A percentile compares a stretch with the other conserved stretches of the same genome.
Conservation (phyloP, 2,113 vertebrate genomes). For the Myotis yumanensis region DNA sequence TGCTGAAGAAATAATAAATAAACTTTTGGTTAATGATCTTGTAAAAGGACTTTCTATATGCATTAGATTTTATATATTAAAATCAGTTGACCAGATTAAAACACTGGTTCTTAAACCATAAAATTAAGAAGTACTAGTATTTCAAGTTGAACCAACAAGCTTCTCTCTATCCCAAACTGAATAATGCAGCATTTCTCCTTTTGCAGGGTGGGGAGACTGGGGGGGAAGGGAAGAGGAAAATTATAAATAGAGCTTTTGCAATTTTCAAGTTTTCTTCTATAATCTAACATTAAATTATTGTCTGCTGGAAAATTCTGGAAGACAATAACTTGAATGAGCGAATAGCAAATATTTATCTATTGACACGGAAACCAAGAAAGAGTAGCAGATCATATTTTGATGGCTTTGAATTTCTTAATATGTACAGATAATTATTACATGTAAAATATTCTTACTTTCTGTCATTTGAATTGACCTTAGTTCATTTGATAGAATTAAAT, state of each 20-base stretch:
- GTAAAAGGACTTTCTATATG: neutral
- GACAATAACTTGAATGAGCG: neutral
- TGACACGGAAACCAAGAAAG: neutral
- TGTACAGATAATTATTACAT: neutral
- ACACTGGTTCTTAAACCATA: neutral
- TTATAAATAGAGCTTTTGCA: neutral
- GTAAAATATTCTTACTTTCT: neutral
- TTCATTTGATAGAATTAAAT: neutral
- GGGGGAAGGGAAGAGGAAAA: neutral
- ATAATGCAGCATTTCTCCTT: neutral
- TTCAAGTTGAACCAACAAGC: neutral
- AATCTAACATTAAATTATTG: neutral
- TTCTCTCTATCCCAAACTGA: neutral
- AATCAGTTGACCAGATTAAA: neutral
- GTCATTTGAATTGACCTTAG: neutral
- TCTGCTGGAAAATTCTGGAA: neutral
- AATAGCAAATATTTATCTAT: neutral
- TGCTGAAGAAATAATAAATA: neutral
- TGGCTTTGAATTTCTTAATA: neutral
- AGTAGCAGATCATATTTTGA: neutral
- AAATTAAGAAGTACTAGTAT: neutral
- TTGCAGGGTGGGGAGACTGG: neutral
- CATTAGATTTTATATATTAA: neutral
- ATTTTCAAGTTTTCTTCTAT: neutral
- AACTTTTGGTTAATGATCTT: neutral